phyloP scores from a whole-genome alignment of 2,888 invertebrate genomes.

The Phaedon cochleariae region DNA sequence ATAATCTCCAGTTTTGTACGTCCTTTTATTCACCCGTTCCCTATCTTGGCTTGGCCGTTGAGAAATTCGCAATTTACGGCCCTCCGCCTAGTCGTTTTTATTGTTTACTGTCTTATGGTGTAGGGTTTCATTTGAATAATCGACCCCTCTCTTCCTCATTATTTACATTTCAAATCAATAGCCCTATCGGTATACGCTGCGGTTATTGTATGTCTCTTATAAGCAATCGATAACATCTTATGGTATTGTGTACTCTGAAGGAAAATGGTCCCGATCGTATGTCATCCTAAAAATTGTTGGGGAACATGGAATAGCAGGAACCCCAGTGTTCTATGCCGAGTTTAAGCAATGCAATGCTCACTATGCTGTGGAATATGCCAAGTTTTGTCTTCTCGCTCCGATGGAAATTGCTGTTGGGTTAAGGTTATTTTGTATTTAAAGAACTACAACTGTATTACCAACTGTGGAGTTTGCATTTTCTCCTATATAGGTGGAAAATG shows the following conservation, averaged over 20 bases:
- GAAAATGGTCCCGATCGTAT: conserved; percentile 28
- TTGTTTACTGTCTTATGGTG: conserved; percentile 50
- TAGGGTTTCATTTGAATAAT: conserved; percentile 55
- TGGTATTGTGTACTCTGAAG: conserved; percentile 47
- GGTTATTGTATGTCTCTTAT: conserved; percentile 52
- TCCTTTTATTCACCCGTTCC: conserved; percentile 11
- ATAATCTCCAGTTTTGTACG: not conserved
- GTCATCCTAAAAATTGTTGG: conserved; percentile 29
- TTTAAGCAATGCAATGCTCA: conserved; percentile 8
- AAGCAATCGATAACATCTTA: conserved; percentile 52
- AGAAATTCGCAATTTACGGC: conserved; percentile 54
- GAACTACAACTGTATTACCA: not conserved
- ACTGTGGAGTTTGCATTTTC: not conserved
- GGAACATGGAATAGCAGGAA: conserved; percentile 20
- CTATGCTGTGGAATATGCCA: conserved; percentile 23
- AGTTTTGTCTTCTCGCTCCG: conserved; percentile 26
- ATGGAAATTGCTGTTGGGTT: conserved; percentile 28
- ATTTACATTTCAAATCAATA: conserved; percentile 55
- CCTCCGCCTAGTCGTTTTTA: conserved; percentile 51
- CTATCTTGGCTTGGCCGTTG: conserved; percentile 34
- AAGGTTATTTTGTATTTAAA: conserved; percentile 25
- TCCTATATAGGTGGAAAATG: not conserved
- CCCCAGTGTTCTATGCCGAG: conserved; percentile 5
- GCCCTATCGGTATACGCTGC: conserved; percentile 52
- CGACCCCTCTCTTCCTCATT: conserved; percentile 53